A percentile compares a stretch with the other conserved stretches of the same genome.
Evolutionary conservation across 2,797 vertebrate species (phyloP).

Genomic region (Echeneis naucrates): DNA sequence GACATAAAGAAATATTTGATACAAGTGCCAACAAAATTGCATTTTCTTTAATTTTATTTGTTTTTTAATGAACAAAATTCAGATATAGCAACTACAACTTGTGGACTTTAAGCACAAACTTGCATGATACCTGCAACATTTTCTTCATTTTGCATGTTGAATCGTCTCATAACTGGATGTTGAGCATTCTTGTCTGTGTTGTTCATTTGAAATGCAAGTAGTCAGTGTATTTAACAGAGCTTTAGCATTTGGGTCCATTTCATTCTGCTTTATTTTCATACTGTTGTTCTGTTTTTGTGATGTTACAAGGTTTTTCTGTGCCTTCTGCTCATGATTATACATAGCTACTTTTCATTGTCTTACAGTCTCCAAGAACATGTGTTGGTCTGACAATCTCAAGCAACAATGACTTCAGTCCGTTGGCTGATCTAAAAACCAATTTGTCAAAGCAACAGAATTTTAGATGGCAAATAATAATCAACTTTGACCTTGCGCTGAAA

Average conservation of each 20-base stretch:
- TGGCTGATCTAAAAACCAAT: too few species aligned
- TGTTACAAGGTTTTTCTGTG: neutral
- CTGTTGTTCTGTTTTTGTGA: neutral
- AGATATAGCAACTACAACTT: too few species aligned
- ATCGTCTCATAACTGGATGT: neutral
- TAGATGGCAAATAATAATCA: neutral
- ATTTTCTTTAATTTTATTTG: too few species aligned
- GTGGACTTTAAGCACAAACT: too few species aligned
- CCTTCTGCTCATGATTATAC: neutral
- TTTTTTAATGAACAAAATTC: too few species aligned
- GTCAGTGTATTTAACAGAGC: neutral
- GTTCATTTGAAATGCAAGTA: neutral
- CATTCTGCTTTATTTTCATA: neutral
- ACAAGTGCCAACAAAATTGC: too few species aligned
- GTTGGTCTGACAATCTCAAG: neutral
- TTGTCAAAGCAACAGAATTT: too few species aligned
- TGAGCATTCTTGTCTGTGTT: neutral
- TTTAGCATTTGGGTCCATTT: neutral
- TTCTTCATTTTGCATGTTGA: too few species aligned
- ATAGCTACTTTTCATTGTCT: neutral
- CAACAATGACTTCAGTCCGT: too few species aligned
- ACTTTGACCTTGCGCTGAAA: neutral
- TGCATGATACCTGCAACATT: too few species aligned
- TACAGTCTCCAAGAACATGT: neutral
- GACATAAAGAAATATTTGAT: too few species aligned